These are phyloP conservation scores for Sebastes nivosus DNA, from an alignment of 2,797 vertebrate species.

Conservation along the genomic window DNA sequence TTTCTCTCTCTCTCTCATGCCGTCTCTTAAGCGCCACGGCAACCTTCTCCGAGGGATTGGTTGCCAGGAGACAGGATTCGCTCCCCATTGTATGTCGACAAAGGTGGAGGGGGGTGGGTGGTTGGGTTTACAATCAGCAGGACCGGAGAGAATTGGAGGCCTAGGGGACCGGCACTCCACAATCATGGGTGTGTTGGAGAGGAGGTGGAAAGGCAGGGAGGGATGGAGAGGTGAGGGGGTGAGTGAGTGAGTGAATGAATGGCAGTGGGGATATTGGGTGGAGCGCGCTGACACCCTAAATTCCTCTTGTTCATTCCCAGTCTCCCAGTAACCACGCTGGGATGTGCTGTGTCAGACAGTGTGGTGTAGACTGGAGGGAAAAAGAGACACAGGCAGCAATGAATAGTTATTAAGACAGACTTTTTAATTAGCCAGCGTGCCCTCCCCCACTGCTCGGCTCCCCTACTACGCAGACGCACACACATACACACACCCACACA, in stretches of 20 bases:
- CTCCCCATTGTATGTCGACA: slow-evolving; percentile 82
- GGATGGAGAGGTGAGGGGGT: neutral
- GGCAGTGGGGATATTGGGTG: slow-evolving; percentile 37
- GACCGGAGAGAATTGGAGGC: slow-evolving; percentile 62
- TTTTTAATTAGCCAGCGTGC: slow-evolving; percentile 65
- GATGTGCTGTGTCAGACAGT: slow-evolving; percentile 67
- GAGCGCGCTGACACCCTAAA: slow-evolving; percentile 60
- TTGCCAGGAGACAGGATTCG: slow-evolving; percentile 86
- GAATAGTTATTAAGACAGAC: slow-evolving; percentile 58
- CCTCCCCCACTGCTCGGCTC: slow-evolving; percentile 10
- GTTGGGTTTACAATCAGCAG: slow-evolving; percentile 70
- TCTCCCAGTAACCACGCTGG: slow-evolving; percentile 59
- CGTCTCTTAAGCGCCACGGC: slow-evolving; percentile 68
- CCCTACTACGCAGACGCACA: slow-evolving; percentile 1
- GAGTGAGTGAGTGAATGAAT: slow-evolving; percentile 33
- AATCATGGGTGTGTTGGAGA: slow-evolving; percentile 61
- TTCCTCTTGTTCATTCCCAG: slow-evolving; percentile 65
- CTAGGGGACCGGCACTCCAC: slow-evolving; percentile 51
- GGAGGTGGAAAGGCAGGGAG: slow-evolving; percentile 26
- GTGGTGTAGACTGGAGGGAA: slow-evolving; percentile 12
- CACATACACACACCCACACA: neutral
- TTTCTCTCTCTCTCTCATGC: slow-evolving; percentile 30
- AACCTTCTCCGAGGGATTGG: slow-evolving; percentile 80
- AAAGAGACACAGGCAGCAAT: slow-evolving; percentile 31
- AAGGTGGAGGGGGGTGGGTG: slow-evolving; percentile 63